phyloP scores from a whole-genome alignment of 2,888 invertebrate genomes.

The Ceratothoa steindachneri region DNA sequence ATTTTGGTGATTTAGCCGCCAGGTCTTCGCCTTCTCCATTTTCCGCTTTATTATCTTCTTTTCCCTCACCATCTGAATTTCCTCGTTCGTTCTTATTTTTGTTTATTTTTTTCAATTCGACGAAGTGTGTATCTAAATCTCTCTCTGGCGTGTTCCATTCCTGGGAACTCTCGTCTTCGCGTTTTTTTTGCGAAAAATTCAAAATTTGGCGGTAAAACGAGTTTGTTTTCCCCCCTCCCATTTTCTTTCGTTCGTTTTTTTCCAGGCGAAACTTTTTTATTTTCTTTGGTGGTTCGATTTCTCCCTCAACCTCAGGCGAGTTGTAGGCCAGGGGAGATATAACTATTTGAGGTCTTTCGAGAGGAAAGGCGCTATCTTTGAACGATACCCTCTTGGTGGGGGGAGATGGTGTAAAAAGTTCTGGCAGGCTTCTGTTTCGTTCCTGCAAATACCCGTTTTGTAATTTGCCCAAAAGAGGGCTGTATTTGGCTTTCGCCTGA shows the following conservation, averaged over 20 bases:
- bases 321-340: not conserved
- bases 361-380: not conserved
- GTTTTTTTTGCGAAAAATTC: not conserved
- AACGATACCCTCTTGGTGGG: not conserved
- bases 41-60: not conserved
- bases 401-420: not conserved
- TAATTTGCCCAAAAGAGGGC: not conserved
- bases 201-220: not conserved
- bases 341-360: not conserved
- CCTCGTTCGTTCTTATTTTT: not conserved
- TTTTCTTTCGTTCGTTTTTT: not conserved
- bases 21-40: slow-evolving; percentile 58
- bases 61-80: not conserved
- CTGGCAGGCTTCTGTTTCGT: not conserved
- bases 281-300: not conserved
- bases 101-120: not conserved
- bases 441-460: not conserved
- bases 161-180: not conserved
- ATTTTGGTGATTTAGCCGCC: no score
- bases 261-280: not conserved
- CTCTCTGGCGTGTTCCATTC: not conserved
- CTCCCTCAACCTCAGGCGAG: not conserved
- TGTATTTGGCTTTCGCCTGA: not conserved
- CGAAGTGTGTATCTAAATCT: not conserved
- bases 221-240: no score